Percentiles rank a stretch among this genome's conserved stretches.
Conservation (phyloP, 2,888 invertebrate species). For the Conistra vaccinii region DNA sequence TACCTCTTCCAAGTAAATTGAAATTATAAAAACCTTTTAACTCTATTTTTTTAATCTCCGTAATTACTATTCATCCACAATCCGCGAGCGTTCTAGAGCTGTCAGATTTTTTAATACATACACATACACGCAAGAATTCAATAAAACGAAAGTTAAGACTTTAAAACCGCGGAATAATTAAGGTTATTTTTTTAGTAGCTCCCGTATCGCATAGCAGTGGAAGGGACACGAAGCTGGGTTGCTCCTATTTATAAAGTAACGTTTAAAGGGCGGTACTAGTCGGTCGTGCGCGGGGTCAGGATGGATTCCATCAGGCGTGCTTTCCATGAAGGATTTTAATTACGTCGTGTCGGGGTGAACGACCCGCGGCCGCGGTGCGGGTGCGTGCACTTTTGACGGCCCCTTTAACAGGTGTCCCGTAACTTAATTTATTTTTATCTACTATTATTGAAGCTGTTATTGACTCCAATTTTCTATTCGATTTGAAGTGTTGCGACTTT, state of each 20-base stretch:
- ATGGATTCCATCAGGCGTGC: constrained; percentile 88
- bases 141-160: constrained; percentile 53
- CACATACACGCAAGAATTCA: constrained; percentile 30
- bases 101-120: constrained; percentile 51
- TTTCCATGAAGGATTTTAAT: constrained; percentile 91
- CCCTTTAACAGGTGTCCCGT: constrained; percentile 78
- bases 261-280: constrained; percentile 84
- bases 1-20: constrained; percentile 32
- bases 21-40: constrained; percentile 49
- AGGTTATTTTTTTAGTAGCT: constrained; percentile 60
- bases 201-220: constrained; percentile 60
- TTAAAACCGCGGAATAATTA: constrained; percentile 54
- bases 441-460: constrained; percentile 45
- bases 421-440: constrained; percentile 65
- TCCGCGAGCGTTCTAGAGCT: constrained; percentile 43
- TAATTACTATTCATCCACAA: constrained; percentile 53
- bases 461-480: constrained; percentile 28
- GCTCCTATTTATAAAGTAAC: constrained; percentile 87
- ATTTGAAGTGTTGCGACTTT: constrained; percentile 32
- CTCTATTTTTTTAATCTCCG: constrained; percentile 37
- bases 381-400: constrained; percentile 81
- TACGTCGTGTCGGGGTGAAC: constrained; percentile 85
- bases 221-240: constrained; percentile 66
- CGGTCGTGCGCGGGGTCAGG: constrained; percentile 87
- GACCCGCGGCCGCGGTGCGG: constrained; percentile 77